Percentiles rank a stretch among this genome's conserved stretches.
Conservation (phyloP, 2,797 vertebrate genomes). For the Acanthis flammea region DNA sequence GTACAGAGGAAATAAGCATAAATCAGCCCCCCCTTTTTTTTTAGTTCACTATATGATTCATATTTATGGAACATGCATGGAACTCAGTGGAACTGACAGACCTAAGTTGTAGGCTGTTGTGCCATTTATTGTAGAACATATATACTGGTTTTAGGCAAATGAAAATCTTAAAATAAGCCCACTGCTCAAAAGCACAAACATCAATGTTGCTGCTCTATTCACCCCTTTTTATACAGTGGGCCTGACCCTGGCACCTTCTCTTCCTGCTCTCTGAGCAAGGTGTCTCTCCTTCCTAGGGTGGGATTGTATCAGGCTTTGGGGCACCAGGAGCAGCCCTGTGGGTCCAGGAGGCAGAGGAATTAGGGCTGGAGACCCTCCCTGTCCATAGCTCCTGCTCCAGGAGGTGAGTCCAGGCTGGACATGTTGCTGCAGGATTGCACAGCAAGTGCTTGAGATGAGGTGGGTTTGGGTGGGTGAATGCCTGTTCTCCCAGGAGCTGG, state of each 20-base stretch:
- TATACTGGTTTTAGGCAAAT: background rate
- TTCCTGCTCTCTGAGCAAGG: background rate
- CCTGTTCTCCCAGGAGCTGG: background rate
- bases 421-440: accelerated
- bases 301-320: accelerated
- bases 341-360: background rate
- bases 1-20: conserved; percentile 38
- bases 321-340: background rate
- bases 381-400: background rate
- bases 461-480: background rate
- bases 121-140: background rate
- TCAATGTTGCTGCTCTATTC: background rate
- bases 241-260: background rate
- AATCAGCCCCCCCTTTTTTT: background rate
- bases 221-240: background rate
- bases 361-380: background rate
- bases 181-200: background rate
- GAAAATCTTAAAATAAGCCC: background rate
- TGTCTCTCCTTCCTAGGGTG: background rate
- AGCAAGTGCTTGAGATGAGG: background rate
- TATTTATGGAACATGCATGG: background rate
- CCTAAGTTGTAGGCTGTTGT: background rate
- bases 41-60: background rate
- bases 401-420: background rate
- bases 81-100: background rate